These are phyloP conservation scores for Zaprionus taronus DNA, from an alignment of 1,140 invertebrate genomes.

Conservation along the genomic window DNA sequence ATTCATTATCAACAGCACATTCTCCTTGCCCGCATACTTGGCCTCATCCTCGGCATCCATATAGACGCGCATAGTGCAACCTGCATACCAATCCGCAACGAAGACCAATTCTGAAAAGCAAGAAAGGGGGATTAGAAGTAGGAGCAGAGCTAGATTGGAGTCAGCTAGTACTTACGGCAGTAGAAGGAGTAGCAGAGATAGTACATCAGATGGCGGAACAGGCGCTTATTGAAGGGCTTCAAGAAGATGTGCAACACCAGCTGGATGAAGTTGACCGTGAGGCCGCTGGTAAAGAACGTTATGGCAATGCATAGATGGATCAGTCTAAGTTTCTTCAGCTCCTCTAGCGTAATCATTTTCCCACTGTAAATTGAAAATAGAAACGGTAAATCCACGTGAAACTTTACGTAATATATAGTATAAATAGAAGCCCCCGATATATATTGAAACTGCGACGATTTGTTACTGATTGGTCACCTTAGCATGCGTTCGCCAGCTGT, in stretches of 20 bases:
- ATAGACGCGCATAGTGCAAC: conserved; percentile 90
- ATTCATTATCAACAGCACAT: conserved; percentile 96
- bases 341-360: conserved; percentile 49
- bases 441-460: background rate
- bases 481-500: conserved; percentile 4
- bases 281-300: conserved; percentile 94
- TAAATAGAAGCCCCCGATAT: background rate
- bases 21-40: conserved; percentile 93
- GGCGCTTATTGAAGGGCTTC: conserved; percentile 89
- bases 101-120: conserved; percentile 93
- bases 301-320: conserved; percentile 93
- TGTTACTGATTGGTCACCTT: conserved; percentile 18
- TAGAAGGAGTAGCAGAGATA: conserved; percentile 95
- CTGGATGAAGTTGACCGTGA: conserved; percentile 94
- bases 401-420: conserved; percentile 15
- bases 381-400: background rate
- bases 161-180: conserved; percentile 91
- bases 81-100: conserved; percentile 97
- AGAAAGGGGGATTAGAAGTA: background rate
- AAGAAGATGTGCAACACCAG: conserved; percentile 90
- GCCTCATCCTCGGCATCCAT: conserved; percentile 91
- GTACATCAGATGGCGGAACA: conserved; percentile 96
- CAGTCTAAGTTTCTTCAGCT: conserved; percentile 83
- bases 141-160: background rate
- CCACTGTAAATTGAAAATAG: background rate